These are phyloP conservation scores for Pluvialis apricaria DNA, from an alignment of 2,113 vertebrate genomes.

Conservation along the genomic window DNA sequence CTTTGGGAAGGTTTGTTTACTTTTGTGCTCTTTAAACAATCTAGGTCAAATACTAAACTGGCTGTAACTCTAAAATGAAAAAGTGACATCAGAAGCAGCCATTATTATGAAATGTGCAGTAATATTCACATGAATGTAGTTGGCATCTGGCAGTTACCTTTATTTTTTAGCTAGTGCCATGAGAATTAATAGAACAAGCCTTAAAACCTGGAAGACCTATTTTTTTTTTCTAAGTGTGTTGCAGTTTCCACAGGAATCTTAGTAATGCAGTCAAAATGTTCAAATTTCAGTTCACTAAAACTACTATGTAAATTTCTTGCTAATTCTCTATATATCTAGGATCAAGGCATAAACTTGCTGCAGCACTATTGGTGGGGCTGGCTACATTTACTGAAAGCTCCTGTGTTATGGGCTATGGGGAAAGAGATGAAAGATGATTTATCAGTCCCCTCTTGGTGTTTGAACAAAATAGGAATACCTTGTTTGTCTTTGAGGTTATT, in stretches of 20 bases:
- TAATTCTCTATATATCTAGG: neutral
- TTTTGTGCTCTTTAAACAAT: neutral
- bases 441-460: neutral
- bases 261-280: neutral
- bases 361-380: neutral
- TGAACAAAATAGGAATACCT: neutral
- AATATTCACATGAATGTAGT: neutral
- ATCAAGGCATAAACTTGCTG: neutral
- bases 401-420: neutral
- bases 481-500: neutral
- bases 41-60: neutral
- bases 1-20: neutral
- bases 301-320: neutral
- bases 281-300: neutral
- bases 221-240: neutral
- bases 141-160: neutral
- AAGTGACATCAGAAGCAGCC: neutral
- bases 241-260: neutral
- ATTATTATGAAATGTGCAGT: neutral
- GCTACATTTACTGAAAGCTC: neutral
- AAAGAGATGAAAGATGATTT: neutral
- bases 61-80: neutral
- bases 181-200: neutral
- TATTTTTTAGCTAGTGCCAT: neutral
- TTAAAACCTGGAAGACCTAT: neutral